Evolutionary conservation across 2,888 invertebrate genomes (phyloP), one percentile per base, ranked within the genome.

Genomic region (Drosophila imparisetae): DNA sequence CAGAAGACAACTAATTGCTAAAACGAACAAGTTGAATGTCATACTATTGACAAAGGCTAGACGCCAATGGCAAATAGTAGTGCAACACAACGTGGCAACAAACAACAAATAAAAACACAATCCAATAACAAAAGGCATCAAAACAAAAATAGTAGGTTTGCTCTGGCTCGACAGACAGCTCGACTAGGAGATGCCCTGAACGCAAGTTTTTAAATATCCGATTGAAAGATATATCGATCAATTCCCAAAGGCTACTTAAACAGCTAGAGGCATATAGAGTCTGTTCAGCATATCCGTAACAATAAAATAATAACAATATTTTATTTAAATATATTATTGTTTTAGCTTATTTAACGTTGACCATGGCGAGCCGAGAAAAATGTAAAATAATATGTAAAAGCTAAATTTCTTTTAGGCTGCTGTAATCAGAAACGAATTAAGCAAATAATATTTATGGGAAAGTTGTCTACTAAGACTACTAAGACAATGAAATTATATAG

Each of bases 11-110:
- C 27, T 61, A 65, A 61, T 61, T 65, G 61, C 10, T 49, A 32
- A 60, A 60, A 27, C 60, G 38, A n/a, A 24, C 64, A 64, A 64
- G 60, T 64, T 64, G 60, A 64, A 64, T 64, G 24, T 38, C 30
- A 58, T 15, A 32, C 34, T 10, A 24, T 36, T 34, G 58, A 18
- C 58, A 42, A 45, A 18, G 29, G 63, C 48, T 30, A 10, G 30
- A 34, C 24, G 48, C 29, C 59, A 45, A 30, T 50, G 61, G 60
- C 61, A 61, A 65, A 49, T n/a, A 18, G 38, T 27, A 18, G 49
- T 38, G 29, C 27, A 18, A 11, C 15, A n/a, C 48, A 30, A 50
- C 6, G 11, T 29, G 49, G 50, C 38, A 64, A 63, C 58, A 64
- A 60, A 65, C 27, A 30, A 13, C 13, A 29, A 60, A 50, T 10